Evolutionary conservation across 2,113 vertebrate genomes (phyloP), one percentile per base, ranked within the genome.

Genomic region (Mystacornis crossleyi): DNA sequence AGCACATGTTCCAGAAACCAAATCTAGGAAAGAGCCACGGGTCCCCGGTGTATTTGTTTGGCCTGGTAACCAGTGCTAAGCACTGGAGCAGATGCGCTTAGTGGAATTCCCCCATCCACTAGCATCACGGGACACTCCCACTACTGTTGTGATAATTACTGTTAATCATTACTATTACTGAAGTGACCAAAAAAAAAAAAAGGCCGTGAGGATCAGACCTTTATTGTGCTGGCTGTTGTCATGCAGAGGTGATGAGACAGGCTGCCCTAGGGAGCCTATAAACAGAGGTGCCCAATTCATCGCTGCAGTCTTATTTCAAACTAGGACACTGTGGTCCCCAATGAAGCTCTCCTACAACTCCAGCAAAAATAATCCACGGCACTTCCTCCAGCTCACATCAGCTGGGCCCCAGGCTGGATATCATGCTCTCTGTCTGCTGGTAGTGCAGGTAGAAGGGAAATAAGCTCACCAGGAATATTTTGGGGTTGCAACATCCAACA

Each of bases 21-120:
- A 93, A 67, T 54, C 71, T 88, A 89, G 78, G 65, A 75, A 95
- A 96, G 94, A 57, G 65, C 61, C 84, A 66, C 2, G 2, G 69
- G 38, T 78, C 91, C 51, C 3, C 0, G 0, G 9, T 92, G 55
- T 97, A 93, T 97, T 97, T 97, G 95, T 97, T 96, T 96, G 88
- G 93, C 95, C 71, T 86, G 79, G 93, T 65, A 96, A 96, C 93
- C 4, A 86, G 90, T 1, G 1, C 47, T n/a, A 78, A 71, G 87
- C 90, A 83, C 5, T 23, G 70, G 34, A 94, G 88, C 75, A 94
- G 88, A 90, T 80, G 90, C 8, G 3, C 86, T 92, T 96, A 93
- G 90, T 97, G 96, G 96, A 97, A 96, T 96, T 97, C 95, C 96
- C 95, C 96, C 71, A 74, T 86, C 93, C 93, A 93, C 82, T 62